phyloP scores from a whole-genome alignment of 2,888 invertebrate genomes.

The Physocephala rufipes region DNA sequence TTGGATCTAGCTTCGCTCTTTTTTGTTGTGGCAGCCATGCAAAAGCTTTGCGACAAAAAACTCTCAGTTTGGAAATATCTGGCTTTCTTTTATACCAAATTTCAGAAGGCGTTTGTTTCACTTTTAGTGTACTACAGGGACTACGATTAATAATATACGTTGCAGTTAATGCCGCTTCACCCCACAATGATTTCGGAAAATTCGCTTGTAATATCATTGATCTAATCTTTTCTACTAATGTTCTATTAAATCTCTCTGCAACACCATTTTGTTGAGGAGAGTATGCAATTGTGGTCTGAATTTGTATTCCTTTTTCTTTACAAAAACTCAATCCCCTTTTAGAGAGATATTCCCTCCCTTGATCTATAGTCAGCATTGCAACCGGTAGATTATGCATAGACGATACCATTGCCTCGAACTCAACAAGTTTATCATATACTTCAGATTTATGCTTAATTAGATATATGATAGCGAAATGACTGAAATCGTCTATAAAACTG shows the following conservation, averaged over 20 bases:
- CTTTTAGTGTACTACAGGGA: not conserved
- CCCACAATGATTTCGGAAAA: conserved; percentile 4
- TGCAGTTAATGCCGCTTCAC: conserved; percentile 1
- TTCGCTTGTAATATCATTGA: not conserved
- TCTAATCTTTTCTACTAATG: conserved; percentile 5
- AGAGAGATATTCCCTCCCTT: no score
- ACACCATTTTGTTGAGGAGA: conserved; percentile 2
- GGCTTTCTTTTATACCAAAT: conserved; percentile 16
- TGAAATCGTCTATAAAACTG: conserved; percentile 38
- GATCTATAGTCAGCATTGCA: no score
- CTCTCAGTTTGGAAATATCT: not conserved
- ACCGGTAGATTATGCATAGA: no score
- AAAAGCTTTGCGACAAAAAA: conserved; percentile 15
- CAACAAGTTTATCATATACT: conserved; percentile 28
- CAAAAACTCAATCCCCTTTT: no score
- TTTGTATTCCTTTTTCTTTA: no score
- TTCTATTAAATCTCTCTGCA: conserved; percentile 15
- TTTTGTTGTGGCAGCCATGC: conserved; percentile 18
- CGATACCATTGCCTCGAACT: not conserved
- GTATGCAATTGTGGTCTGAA: not conserved
- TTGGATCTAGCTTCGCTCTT: conserved; percentile 8
- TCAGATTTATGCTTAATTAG: conserved; percentile 22
- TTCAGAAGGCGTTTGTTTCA: not conserved
- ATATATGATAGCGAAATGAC: conserved; percentile 36
- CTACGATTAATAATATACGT: conserved; percentile 13